Percentiles rank a stretch among this genome's conserved stretches.
These are phyloP conservation scores for Stercorarius parasiticus DNA, from an alignment of 2,113 vertebrate genomes.

Conservation along the genomic window DNA sequence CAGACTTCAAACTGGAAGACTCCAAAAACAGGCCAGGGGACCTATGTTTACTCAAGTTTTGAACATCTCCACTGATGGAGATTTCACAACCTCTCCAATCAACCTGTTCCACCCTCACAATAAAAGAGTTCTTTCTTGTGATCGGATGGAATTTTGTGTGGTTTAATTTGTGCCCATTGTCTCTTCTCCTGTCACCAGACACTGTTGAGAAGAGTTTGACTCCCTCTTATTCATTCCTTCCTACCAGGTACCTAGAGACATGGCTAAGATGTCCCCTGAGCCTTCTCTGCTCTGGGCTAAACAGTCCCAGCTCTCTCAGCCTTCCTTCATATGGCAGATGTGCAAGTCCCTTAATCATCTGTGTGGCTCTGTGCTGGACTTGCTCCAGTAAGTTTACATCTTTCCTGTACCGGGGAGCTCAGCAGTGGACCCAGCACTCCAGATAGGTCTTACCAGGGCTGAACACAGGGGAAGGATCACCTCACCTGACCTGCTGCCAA, in stretches of 20 bases:
- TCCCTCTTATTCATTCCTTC: not conserved
- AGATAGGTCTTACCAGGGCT: not conserved
- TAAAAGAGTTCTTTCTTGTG: not conserved
- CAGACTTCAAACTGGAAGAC: not conserved
- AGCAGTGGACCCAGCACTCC: not conserved
- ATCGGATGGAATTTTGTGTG: not conserved
- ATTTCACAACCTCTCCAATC: not conserved
- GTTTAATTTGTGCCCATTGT: not conserved
- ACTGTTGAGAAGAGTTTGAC: not conserved
- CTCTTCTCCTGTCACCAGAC: not conserved
- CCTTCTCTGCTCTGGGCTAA: not conserved
- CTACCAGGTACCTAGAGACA: not conserved
- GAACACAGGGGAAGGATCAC: not conserved
- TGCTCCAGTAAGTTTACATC: not conserved
- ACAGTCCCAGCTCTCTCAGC: not conserved
- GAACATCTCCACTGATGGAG: not conserved
- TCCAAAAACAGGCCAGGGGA: not conserved
- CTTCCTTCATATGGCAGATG: not conserved
- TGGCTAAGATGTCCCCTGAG: not conserved
- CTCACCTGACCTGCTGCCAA: not conserved
- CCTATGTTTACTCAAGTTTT: rapidly evolving
- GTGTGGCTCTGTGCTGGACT: not conserved
- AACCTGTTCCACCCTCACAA: not conserved
- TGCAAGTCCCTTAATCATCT: too few species aligned
- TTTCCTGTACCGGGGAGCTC: not conserved